A percentile compares a stretch with the other conserved stretches of the same genome.
Conservation (phyloP, 2,888 invertebrate species). For the Orgyia antiqua region DNA sequence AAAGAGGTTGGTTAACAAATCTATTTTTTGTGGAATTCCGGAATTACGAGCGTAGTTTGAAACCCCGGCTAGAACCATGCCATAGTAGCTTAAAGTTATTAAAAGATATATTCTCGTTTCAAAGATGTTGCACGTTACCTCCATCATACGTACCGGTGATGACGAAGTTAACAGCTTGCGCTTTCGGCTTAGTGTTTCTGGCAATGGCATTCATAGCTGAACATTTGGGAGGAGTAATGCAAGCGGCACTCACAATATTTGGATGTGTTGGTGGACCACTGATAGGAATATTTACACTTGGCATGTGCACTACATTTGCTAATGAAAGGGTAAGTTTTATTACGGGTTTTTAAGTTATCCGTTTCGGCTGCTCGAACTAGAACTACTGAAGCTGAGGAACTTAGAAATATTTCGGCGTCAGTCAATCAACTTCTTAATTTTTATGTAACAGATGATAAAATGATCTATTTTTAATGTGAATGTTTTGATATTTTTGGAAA, state of each 20-base stretch:
- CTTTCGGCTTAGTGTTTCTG: constrained; percentile 86
- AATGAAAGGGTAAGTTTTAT: constrained; percentile 80
- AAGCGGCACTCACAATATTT: constrained; percentile 90
- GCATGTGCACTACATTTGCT: constrained; percentile 87
- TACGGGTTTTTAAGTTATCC: no score
- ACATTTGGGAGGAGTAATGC: constrained; percentile 90
- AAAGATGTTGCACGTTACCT: constrained; percentile 52
- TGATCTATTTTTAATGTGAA: no score
- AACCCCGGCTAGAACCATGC: no score
- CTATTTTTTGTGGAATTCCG: no score
- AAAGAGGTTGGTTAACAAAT: no score
- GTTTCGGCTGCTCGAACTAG: not conserved
- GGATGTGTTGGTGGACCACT: constrained; percentile 93
- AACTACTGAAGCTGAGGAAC: not conserved
- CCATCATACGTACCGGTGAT: constrained; percentile 64
- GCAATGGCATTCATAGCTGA: constrained; percentile 90
- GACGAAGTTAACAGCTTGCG: constrained; percentile 83
- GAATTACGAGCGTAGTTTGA: no score
- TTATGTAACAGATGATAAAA: no score
- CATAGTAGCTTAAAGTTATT: no score
- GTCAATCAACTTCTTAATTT: no score
- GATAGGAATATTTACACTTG: constrained; percentile 90
- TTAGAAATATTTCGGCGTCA: not conserved
- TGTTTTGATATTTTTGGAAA: no score
- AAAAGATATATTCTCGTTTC: no score